These are phyloP conservation scores for Catocala fraxini DNA, from an alignment of 2,888 invertebrate species.

Conservation along the genomic window DNA sequence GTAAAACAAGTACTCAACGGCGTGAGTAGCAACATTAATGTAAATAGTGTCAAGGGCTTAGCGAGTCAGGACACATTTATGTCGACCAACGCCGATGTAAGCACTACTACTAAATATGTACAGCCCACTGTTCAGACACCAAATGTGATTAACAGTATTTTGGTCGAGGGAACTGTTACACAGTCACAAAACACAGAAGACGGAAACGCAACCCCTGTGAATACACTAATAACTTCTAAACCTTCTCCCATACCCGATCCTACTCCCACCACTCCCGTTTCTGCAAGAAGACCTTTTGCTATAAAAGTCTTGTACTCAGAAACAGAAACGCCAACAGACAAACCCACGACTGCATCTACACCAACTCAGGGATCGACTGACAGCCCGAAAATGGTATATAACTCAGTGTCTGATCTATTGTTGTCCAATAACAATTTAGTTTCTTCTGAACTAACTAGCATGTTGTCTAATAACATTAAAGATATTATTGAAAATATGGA, in stretches of 20 bases:
- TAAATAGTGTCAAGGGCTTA: constrained; percentile 79
- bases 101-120: constrained; percentile 83
- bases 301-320: constrained; percentile 82
- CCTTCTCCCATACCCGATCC: constrained; percentile 64
- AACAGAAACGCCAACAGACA: constrained; percentile 79
- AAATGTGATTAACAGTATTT: constrained; percentile 83
- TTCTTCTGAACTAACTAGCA: constrained; percentile 86
- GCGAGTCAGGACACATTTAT: constrained; percentile 69
- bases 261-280: constrained; percentile 74
- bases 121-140: constrained; percentile 80
- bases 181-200: constrained; percentile 73
- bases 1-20: constrained; percentile 79
- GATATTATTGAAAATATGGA: constrained; percentile 81
- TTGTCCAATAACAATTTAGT: constrained; percentile 81
- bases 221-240: constrained; percentile 64
- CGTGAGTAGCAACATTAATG: constrained; percentile 85
- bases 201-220: constrained; percentile 66
- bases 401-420: constrained; percentile 83
- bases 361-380: constrained; percentile 78
- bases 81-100: constrained; percentile 70
- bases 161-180: constrained; percentile 78
- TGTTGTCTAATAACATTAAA: constrained; percentile 83
- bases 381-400: constrained; percentile 83
- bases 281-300: constrained; percentile 84
- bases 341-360: constrained; percentile 74